Conservation (phyloP, 2,888 invertebrate species). For the Leptinotarsa haldemani region DNA sequence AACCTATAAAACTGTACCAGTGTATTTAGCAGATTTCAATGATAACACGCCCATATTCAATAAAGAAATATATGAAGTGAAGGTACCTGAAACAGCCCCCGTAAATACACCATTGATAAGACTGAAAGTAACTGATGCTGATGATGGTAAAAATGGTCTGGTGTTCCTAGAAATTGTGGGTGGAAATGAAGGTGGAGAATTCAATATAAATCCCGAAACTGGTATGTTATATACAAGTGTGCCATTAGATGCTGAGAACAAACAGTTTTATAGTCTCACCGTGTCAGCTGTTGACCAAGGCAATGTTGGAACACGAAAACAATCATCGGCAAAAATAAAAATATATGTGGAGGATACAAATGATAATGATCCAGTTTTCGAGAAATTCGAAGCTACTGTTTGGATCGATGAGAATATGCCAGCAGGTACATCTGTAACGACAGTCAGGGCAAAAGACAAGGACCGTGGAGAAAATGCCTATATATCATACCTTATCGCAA, state of each 20-base stretch:
- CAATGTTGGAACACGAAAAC: constrained; percentile 83
- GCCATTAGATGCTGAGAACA: constrained; percentile 84
- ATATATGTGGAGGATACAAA: constrained; percentile 91
- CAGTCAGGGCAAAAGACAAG: constrained; percentile 86
- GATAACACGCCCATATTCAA: constrained; percentile 91
- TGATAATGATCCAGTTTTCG: constrained; percentile 93
- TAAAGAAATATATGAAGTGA: constrained; percentile 87
- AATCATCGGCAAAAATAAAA: constrained; percentile 91
- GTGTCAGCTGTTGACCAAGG: constrained; percentile 92
- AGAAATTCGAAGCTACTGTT: constrained; percentile 74
- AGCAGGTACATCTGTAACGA: constrained; percentile 85
- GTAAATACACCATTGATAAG: constrained; percentile 88
- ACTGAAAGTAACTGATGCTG: constrained; percentile 87
- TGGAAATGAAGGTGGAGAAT: constrained; percentile 91
- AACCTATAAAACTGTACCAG: constrained; percentile 84
- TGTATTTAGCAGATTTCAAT: constrained; percentile 83
- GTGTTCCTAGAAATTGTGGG: constrained; percentile 90
- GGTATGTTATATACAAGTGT: constrained; percentile 90
- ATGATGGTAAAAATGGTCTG: constrained; percentile 82
- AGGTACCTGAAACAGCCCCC: constrained; percentile 89
- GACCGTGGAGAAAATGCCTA: constrained; percentile 96
- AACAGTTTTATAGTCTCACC: constrained; percentile 86
- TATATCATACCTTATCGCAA: constrained; percentile 93
- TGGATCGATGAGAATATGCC: constrained; percentile 89
- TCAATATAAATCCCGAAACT: constrained; percentile 86